phyloP scores from a whole-genome alignment of 2,888 invertebrate species.

The Xylota sylvarum region DNA sequence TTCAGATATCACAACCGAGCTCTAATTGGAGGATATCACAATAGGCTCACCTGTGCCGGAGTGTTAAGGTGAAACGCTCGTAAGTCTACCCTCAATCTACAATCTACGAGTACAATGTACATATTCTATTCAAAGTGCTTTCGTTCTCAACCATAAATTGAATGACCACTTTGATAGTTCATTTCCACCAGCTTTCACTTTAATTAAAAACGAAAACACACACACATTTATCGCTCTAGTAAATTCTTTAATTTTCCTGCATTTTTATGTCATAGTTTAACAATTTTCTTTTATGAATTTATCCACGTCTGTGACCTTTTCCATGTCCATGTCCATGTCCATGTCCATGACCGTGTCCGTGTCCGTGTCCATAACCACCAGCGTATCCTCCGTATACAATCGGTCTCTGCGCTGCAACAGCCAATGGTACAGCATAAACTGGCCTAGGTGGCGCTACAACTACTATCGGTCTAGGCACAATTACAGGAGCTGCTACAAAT shows the following conservation, averaged over 20 bases:
- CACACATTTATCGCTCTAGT: background rate
- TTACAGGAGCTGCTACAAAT: conserved; percentile 1
- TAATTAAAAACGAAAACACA: background rate
- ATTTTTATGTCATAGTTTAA: background rate
- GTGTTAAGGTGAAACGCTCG: too few relatives aligned
- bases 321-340: conserved; percentile 5
- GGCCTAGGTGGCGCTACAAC: conserved; percentile 31
- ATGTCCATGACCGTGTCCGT: conserved; percentile 3
- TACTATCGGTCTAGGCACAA: conserved; percentile 27
- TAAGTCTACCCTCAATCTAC: too few relatives aligned
- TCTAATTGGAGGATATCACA: too few relatives aligned
- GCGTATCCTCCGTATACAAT: conserved; percentile 4
- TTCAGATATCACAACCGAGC: too few relatives aligned
- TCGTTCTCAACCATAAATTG: too few relatives aligned
- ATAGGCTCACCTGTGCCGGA: too few relatives aligned
- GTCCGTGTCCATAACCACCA: conserved; percentile 25
- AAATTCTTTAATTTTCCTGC: background rate
- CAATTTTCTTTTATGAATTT: background rate
- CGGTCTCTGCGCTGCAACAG: background rate
- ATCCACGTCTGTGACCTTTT: conserved; percentile 12
- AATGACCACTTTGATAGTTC: background rate
- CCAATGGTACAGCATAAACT: conserved; percentile 42
- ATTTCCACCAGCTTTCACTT: background rate
- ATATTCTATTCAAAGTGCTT: background rate
- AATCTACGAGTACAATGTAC: too few relatives aligned